Base-by-base conservation (phyloP, 2,888 invertebrate genomes). In the Dynastes maya region DNA sequence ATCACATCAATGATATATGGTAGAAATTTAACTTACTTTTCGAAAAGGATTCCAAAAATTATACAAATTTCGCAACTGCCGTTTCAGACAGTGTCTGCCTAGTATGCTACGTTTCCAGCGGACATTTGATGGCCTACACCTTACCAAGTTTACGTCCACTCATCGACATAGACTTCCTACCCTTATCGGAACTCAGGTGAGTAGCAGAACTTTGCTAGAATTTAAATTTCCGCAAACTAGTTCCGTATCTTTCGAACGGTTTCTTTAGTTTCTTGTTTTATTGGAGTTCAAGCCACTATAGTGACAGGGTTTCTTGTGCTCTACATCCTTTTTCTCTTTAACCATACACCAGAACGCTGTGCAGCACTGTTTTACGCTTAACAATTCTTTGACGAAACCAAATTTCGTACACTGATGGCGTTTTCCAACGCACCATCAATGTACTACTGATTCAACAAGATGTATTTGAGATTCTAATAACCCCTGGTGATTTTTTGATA, bases 111-210 rank as follows among this genome's bases (percentile, higher is more conserved):
- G 91, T 97, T 86, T 97, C 98, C 81, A 98, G 95, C 89, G 98
- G 98, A 77, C 97, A 97, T 90, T 91, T 99, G 87, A 93, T 95
- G 87, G 96, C 97, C 81, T 97, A 97, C 91, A 98, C 97, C 91
- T 92, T 99, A 89, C 99, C 99, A 80, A 98, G 98, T 88, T 92
- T 99, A 85, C 94, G 97, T 89, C 95, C 95, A 84, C 92, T 99
- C 82, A 92, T 98, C 86, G 96, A 98, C 89, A 94, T 96, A 81
- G 97, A 98, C 90, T 98, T 98, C 91, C 92, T 98, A 86, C 98
- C 98, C 81, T 92, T 97, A 83, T 94, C 96, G 83, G 97, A 98
- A 90, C 93, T 98, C 90, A 97, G 97, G 97, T 97, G 91, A 91
- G 90, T 86, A 75, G 77, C 74, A 9, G 8, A 1, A 2, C 9